Evolutionary conservation across 1,140 invertebrate species (phyloP).

Genomic region (Temnothorax curvispinosus): DNA sequence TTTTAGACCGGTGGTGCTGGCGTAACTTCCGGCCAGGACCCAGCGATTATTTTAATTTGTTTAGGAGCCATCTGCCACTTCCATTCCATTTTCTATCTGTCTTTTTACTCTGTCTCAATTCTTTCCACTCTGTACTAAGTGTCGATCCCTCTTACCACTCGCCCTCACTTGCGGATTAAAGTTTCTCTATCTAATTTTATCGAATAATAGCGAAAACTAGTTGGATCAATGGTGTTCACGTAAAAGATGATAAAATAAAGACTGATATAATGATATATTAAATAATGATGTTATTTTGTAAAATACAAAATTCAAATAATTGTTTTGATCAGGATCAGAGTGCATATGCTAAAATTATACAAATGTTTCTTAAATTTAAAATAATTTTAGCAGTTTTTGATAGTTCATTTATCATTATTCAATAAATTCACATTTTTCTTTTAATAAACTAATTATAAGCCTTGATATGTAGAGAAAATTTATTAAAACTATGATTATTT

Average conservation of each 20-base stretch:
- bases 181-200: slow-evolving; percentile 8
- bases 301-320: not conserved
- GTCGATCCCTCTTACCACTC: not conserved
- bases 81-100: slow-evolving; percentile 4
- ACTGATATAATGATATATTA: not conserved
- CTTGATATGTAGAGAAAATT: not conserved
- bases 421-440: not conserved
- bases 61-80: slow-evolving; percentile 62
- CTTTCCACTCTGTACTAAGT: not conserved
- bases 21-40: slow-evolving; percentile 36
- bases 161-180: slow-evolving; percentile 18
- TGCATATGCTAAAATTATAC: not conserved
- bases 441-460: not conserved
- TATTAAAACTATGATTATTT: not conserved
- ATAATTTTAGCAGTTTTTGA: not conserved
- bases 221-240: not conserved
- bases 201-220: not conserved
- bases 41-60: slow-evolving; percentile 77
- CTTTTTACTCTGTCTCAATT: not conserved
- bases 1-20: slow-evolving; percentile 15
- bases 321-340: not conserved
- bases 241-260: slow-evolving; percentile 10
- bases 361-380: not conserved
- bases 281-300: not conserved
- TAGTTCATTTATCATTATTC: not conserved